Evolutionary conservation across 2,888 invertebrate species (phyloP).

Genomic region (Dryadula phaetusa): DNA sequence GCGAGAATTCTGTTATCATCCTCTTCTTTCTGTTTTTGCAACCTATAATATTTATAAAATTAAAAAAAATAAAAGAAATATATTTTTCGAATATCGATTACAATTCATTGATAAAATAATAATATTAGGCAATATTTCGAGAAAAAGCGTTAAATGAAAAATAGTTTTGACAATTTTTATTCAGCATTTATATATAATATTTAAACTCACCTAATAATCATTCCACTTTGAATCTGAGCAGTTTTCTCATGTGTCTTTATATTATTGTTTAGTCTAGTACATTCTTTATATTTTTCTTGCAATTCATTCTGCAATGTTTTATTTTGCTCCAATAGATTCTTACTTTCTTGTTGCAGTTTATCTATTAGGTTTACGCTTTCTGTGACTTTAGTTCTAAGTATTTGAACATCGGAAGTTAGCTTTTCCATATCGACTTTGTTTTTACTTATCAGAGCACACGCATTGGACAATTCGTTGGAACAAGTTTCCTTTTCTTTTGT

Average conservation of each 20-base stretch:
- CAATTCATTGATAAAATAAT: too few relatives aligned
- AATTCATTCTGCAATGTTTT: constrained; percentile 60
- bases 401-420: constrained; percentile 66
- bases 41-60: constrained; percentile 50
- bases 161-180: neutral
- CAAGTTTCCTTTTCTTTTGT: constrained; percentile 63
- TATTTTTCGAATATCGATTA: too few relatives aligned
- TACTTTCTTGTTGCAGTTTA: constrained; percentile 63
- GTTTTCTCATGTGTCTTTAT: constrained; percentile 77
- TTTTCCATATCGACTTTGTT: constrained; percentile 66
- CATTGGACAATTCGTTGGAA: constrained; percentile 64
- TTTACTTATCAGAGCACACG: constrained; percentile 60
- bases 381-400: constrained; percentile 65
- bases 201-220: constrained; percentile 67
- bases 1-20: constrained; percentile 57
- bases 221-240: constrained; percentile 70
- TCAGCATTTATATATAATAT: neutral
- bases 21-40: constrained; percentile 69
- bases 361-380: constrained; percentile 63
- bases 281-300: constrained; percentile 65
- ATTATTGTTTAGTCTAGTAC: constrained; percentile 64
- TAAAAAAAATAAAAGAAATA: too few relatives aligned
- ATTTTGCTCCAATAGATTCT: constrained; percentile 64
- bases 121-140: too few relatives aligned
- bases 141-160: too few relatives aligned